Percentiles rank a stretch among this genome's conserved stretches.
Evolutionary conservation across 2,797 vertebrate species (phyloP).

Genomic region (Spinus pinus): DNA sequence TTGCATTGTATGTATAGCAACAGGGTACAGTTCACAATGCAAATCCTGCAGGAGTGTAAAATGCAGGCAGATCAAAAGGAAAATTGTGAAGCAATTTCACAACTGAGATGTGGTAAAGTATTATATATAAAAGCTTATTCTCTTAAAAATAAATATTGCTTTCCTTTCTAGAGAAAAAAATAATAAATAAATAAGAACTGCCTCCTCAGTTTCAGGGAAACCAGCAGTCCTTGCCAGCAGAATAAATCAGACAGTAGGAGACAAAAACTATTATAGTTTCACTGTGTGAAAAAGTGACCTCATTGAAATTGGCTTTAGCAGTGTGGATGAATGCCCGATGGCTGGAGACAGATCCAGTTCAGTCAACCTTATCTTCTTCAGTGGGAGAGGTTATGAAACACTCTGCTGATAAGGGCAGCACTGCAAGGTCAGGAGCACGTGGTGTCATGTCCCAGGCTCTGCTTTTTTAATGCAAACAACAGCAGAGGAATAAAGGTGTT

Average conservation of each 20-base stretch:
- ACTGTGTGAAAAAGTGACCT: conserved; percentile 52
- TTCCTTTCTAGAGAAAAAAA: neutral
- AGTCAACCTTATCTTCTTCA: conserved; percentile 52
- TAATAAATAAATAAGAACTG: neutral
- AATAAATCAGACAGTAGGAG: conserved; percentile 69
- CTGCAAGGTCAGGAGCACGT: conserved; percentile 31
- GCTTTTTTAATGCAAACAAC: neutral
- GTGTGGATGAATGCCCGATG: conserved; percentile 50
- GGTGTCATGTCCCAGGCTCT: neutral
- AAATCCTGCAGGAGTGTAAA: conserved; percentile 12
- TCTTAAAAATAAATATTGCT: neutral
- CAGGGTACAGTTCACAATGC: neutral
- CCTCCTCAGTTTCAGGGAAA: conserved; percentile 34
- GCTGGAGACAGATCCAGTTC: conserved; percentile 59
- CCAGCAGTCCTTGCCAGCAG: conserved; percentile 32
- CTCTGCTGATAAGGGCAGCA: conserved; percentile 20
- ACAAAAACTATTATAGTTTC: conserved; percentile 61
- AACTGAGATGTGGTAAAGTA: neutral
- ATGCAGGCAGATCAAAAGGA: neutral
- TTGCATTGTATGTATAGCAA: conserved; percentile 22
- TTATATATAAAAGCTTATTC: neutral
- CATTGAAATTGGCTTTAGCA: conserved; percentile 55
- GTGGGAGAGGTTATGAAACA: conserved; percentile 45
- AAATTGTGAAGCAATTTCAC: neutral
- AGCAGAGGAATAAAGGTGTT: neutral